phyloP scores from a whole-genome alignment of 2,113 vertebrate genomes.

The Nesoenas mayeri region DNA sequence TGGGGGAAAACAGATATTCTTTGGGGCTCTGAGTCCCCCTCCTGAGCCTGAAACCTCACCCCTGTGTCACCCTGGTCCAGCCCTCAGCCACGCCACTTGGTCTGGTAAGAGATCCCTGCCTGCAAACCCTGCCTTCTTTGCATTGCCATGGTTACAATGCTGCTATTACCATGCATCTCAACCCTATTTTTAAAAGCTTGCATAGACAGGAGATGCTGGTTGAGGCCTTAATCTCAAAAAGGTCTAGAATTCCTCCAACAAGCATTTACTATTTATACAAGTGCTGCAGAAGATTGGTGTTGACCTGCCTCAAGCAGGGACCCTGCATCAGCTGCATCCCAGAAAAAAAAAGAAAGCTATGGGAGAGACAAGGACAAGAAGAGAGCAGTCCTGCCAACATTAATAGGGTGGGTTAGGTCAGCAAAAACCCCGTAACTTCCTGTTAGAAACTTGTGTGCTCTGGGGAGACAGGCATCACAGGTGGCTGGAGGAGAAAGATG shows the following conservation, averaged over 20 bases:
- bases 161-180: neutral
- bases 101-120: neutral
- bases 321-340: neutral
- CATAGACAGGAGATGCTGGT: conserved; percentile 3
- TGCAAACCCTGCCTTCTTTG: neutral
- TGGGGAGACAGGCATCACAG: neutral
- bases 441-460: rapidly evolving
- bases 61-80: neutral
- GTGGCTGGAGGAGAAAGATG: neutral
- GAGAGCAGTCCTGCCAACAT: neutral
- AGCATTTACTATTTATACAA: neutral
- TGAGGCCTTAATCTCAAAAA: neutral
- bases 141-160: conserved; percentile 35
- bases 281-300: neutral
- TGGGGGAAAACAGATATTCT: neutral
- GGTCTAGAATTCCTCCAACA: neutral
- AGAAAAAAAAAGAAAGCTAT: neutral
- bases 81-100: neutral
- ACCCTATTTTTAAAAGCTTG: conserved; percentile 47
- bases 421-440: neutral
- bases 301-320: neutral
- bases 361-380: neutral
- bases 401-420: neutral
- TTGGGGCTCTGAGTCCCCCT: neutral
- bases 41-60: neutral